Evolutionary conservation across 2,888 invertebrate genomes (phyloP), one percentile per base, ranked within the genome.

Genomic region (Pyrrhia umbra): DNA sequence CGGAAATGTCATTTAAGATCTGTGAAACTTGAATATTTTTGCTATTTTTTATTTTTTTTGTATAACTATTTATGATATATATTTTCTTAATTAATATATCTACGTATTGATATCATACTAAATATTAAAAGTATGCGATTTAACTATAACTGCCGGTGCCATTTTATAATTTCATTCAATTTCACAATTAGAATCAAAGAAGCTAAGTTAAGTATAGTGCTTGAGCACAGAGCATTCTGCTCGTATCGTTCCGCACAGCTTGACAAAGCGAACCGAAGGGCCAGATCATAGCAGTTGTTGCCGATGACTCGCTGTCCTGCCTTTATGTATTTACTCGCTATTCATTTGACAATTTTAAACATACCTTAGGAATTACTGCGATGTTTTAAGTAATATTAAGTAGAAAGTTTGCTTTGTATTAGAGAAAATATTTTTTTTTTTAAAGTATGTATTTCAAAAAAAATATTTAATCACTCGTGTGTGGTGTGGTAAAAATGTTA

Each of bases 301-400:
- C 5, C 13, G 30, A 68, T 37, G 21, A 15, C 16, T n/a, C 18
- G 13, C 34, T n/a, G 34, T 15, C 21, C 42, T 47, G 21, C 42
- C 15, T 18, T 47, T 68, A 68, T 0, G 6, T 59, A 47, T 20
- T 45, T 57, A 30, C 13, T 40, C n/a, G 42, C 13, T 51, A 50
- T 64, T 64, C 40, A 61, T 49, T 63, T 63, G 30, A 25, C 60
- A 65, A 69, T 69, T 60, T 43, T 49, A 43, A 61, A 69, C 27
- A 60, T 1, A 27, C 40, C 34, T 49, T 15, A 25, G 13, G 47
- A 49, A 60, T 34, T 47, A 69, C 15, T 43, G 47, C n/a, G 15
- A 23, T n/a, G 15, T 49, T 47, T 61, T 13, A 37, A 42, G 46
- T n/a, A n/a, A n/a, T n/a, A 37, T 37, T 37, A 37, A 37, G 15